Percentiles rank a stretch among this genome's conserved stretches.
phyloP scores from a whole-genome alignment of 2,113 vertebrate species.

The Eidolon helvum region DNA sequence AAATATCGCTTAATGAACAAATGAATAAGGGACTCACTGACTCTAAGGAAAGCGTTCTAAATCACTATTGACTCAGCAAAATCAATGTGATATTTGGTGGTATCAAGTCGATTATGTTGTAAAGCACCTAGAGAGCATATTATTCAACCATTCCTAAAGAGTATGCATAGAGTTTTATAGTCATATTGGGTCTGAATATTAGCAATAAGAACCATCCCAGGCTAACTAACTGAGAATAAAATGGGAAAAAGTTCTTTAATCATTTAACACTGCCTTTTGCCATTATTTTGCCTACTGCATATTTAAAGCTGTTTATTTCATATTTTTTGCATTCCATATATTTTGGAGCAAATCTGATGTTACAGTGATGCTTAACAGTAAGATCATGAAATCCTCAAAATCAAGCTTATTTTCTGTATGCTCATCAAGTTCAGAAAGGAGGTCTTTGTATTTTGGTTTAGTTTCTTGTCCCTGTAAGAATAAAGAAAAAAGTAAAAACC shows the following conservation, averaged over 20 bases:
- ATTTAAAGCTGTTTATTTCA: slow-evolving; percentile 66
- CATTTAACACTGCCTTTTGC: background rate
- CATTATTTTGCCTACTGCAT: background rate
- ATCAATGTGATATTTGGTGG: background rate
- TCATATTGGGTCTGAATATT: background rate
- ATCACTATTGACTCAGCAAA: background rate
- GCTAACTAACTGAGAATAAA: background rate
- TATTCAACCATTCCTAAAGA: background rate
- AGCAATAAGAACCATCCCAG: background rate
- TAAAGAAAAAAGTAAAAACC: background rate
- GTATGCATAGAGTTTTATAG: background rate
- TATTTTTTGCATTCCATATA: slow-evolving; percentile 66
- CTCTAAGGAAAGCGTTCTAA: background rate
- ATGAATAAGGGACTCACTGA: background rate
- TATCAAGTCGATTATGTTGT: background rate
- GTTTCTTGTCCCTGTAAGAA: slow-evolving; percentile 84
- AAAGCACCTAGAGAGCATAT: background rate
- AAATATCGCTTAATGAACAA: background rate
- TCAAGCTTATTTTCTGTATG: slow-evolving; percentile 80
- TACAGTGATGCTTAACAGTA: slow-evolving; percentile 82
- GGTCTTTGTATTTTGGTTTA: slow-evolving; percentile 84
- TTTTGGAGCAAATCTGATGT: slow-evolving; percentile 85
- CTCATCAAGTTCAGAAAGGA: slow-evolving; percentile 83
- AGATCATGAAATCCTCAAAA: slow-evolving; percentile 87
- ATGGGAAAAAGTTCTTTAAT: background rate